Evolutionary conservation across 2,888 invertebrate species (phyloP), one percentile per base, ranked within the genome.

Genomic region (Leptinotarsa rubiginosa): DNA sequence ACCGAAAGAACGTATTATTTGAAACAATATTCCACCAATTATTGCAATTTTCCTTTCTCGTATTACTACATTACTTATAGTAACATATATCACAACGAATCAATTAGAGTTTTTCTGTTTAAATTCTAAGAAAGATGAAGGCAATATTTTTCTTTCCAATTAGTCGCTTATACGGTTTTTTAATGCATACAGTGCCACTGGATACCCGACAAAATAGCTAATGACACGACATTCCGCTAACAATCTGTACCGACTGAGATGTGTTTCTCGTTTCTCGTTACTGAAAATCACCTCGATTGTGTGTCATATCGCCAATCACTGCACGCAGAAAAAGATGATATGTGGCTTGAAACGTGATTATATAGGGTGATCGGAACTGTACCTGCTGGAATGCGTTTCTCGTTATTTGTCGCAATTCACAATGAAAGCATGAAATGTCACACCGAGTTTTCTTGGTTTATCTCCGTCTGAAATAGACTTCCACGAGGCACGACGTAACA

Each of bases 181-280:
- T 75, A 52, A 68, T 47, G 41, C 65, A 69, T 65, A 69, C 47
- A 66, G 47, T 62, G 62, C 72, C 66, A 59, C 73, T 65, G 64
- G 67, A 59, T 70, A 59, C 49, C 69, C 65, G 73, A 75, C 66
- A 72, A 75, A 75, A 72, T 75, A 72, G 68, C 76, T 78, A 78
- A 78, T 73, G 75, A 78, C 73, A 73, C 75, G 67, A 72, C 77
- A 78, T 78, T 78, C 78, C 74, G 10, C 16, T 64, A 56, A 66
- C 75, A 73, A 75, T 75, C 76, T 75, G 73, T 68, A 67, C 16
- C 52, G 69, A 65, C 73, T 64, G 66, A 69, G 71, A 31, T 49
- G 65, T 64, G 20, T 49, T 66, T 41, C 67, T 66, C 73, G 74
- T 70, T 56, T 41, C 71, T 77, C 78, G 76, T 78, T 78, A 78